These are phyloP conservation scores for Sinocyclocheilus anshuiensis DNA, from an alignment of 2,113 vertebrate genomes.

Conservation along the genomic window DNA sequence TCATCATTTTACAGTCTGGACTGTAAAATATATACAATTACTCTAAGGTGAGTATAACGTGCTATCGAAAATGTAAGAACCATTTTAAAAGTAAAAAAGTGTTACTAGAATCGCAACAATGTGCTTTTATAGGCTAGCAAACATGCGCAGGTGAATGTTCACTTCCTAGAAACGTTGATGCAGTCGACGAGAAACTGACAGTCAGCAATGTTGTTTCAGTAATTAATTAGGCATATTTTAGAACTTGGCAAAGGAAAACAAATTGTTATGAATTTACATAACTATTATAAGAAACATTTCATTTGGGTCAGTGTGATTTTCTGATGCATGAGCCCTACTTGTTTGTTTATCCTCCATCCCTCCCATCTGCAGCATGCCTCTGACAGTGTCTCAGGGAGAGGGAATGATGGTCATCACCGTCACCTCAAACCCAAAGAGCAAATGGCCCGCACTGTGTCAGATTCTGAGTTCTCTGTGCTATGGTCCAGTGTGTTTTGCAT, in stretches of 20 bases:
- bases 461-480: constrained; percentile 66
- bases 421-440: constrained; percentile 59
- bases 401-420: constrained; percentile 67
- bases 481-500: constrained; percentile 62
- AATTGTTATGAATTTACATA: not conserved
- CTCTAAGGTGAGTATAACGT: not conserved
- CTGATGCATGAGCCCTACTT: not conserved
- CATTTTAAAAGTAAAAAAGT: not conserved
- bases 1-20: not conserved
- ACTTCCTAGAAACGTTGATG: not conserved
- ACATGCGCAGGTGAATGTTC: not conserved
- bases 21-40: not conserved
- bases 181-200: not conserved
- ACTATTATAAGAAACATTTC: not conserved
- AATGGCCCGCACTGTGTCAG: constrained; percentile 65
- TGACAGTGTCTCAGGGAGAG: constrained; percentile 55
- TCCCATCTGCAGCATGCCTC: constrained; percentile 60
- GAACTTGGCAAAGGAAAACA: not conserved
- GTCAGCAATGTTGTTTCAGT: not conserved
- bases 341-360: not conserved
- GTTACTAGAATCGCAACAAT: not conserved
- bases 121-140: not conserved
- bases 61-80: not conserved
- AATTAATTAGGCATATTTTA: not conserved
- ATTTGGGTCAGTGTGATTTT: not conserved